phyloP scores from a whole-genome alignment of 2,888 invertebrate genomes.

The Epirrhoe tristata region DNA sequence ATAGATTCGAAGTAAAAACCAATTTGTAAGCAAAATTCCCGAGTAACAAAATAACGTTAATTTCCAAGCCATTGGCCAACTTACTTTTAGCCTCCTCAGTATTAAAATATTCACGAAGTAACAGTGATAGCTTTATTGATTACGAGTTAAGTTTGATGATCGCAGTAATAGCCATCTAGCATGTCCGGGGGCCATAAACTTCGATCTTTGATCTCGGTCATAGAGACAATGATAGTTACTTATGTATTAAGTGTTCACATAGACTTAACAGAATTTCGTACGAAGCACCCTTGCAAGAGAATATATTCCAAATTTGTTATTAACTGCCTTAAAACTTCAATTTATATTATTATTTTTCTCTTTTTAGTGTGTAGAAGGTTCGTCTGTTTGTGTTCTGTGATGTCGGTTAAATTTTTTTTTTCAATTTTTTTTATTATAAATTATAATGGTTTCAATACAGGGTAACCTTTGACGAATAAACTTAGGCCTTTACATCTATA shows the following conservation, averaged over 20 bases:
- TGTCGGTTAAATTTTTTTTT: too few species aligned
- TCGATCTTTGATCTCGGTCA: constrained; percentile 38
- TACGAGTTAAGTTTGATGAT: constrained; percentile 38
- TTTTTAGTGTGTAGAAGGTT: too few species aligned
- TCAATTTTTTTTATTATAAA: too few species aligned
- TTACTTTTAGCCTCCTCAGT: constrained; percentile 6
- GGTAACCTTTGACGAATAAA: too few species aligned
- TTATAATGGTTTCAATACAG: too few species aligned
- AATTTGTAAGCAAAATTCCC: constrained; percentile 3
- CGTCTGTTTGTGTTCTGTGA: too few species aligned
- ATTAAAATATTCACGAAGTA: constrained; percentile 33
- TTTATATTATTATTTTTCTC: too few species aligned
- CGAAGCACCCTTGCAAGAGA: background rate
- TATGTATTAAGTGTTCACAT: background rate
- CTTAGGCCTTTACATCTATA: too few species aligned
- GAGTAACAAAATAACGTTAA: background rate
- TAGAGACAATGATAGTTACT: constrained; percentile 3
- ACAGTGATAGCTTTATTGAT: constrained; percentile 35
- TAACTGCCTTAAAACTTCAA: too few species aligned
- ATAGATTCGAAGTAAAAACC: constrained; percentile 3
- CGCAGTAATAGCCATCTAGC: constrained; percentile 41
- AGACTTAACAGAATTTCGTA: background rate
- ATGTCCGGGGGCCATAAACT: constrained; percentile 39
- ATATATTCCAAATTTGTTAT: too few species aligned
- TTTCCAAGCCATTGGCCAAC: background rate